These are phyloP conservation scores for Sarotherodon lohbergeri DNA, from an alignment of 2,113 vertebrate genomes.

Conservation along the genomic window DNA sequence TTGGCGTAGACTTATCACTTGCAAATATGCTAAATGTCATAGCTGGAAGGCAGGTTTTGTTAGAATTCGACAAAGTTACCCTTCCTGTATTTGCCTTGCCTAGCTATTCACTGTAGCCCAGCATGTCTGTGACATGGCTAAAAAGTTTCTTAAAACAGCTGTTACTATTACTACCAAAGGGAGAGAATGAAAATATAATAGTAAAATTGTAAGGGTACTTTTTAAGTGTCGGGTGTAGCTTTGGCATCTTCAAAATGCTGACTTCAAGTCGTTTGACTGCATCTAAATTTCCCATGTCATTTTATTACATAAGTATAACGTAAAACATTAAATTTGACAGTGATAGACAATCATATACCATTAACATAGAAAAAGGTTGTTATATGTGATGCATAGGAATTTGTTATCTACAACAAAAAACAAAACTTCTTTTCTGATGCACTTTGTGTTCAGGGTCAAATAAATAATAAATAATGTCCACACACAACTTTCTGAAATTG, in stretches of 20 bases:
- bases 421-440: not conserved
- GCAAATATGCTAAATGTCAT: not conserved
- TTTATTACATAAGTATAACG: not conserved
- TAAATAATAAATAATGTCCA: not conserved
- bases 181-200: not conserved
- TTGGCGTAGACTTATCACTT: not conserved
- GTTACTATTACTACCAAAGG: not conserved
- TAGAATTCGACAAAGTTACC: not conserved
- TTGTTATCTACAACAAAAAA: not conserved
- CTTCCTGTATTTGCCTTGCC: not conserved
- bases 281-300: too few species aligned
- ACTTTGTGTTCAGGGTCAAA: not conserved
- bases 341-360: fast-evolving
- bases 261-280: too few species aligned
- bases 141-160: not conserved
- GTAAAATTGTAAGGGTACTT: fast-evolving
- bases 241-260: not conserved
- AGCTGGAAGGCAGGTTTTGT: not conserved
- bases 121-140: not conserved
- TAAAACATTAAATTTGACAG: not conserved
- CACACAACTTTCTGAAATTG: not conserved
- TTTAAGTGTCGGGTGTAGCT: not conserved
- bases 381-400: not conserved
- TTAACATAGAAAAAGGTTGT: not conserved
- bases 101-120: not conserved